Conservation (phyloP, 1,140 invertebrate species). For the Cryptotermes secundus region DNA sequence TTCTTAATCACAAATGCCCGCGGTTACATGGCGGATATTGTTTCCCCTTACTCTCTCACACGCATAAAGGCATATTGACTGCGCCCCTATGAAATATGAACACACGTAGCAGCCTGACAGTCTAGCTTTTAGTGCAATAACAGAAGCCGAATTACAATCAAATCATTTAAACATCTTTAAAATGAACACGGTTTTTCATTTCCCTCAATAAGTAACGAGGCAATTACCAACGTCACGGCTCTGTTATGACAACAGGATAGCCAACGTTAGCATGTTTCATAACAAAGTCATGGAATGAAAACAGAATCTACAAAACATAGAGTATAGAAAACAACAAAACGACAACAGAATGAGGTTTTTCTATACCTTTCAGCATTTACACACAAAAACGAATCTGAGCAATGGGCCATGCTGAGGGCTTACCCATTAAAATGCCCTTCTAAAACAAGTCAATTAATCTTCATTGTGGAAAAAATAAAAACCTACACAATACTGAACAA, state of each 20-base stretch:
- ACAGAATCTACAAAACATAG: neutral
- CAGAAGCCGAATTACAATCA: neutral
- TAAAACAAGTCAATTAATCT: slow-evolving; percentile 14
- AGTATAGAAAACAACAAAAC: neutral
- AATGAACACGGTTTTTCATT: neutral
- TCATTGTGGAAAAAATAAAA: neutral
- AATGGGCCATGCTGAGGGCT: neutral
- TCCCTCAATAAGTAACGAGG: neutral
- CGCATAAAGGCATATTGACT: too few species aligned
- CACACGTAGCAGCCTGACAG: too few species aligned
- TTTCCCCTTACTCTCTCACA: too few species aligned
- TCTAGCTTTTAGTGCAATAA: too few species aligned
- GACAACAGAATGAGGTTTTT: neutral
- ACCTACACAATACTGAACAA: slow-evolving; percentile 4
- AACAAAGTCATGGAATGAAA: neutral
- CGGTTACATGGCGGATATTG: too few species aligned
- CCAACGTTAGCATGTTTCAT: slow-evolving; percentile 1
- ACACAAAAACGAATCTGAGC: neutral
- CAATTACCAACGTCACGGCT: neutral
- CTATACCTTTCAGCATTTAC: neutral
- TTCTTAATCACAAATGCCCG: too few species aligned
- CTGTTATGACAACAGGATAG: neutral
- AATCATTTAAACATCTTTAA: neutral
- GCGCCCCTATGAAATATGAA: too few species aligned
- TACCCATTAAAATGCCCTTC: neutral